phyloP scores from a whole-genome alignment of 2,888 invertebrate species.

The Orthosia incerta region DNA sequence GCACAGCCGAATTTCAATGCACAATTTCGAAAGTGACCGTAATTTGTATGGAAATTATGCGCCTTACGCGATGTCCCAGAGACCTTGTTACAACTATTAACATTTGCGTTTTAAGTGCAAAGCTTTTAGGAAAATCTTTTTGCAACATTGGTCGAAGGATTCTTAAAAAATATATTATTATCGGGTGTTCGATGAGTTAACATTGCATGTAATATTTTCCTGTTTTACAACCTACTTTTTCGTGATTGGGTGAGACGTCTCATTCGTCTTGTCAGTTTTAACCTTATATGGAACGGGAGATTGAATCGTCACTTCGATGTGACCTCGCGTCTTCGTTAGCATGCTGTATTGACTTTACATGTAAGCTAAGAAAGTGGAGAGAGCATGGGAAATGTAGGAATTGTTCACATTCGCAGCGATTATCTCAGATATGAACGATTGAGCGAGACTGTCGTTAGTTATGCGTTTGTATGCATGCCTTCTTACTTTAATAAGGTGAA shows the following conservation, averaged over 20 bases:
- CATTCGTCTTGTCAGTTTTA: conserved; percentile 43
- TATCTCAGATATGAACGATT: conserved; percentile 23
- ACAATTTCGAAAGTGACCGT: conserved; percentile 88
- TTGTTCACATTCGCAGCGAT: conserved; percentile 36
- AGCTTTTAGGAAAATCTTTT: conserved; percentile 53
- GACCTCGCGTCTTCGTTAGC: conserved; percentile 45
- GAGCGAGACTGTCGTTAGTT: conserved; percentile 10
- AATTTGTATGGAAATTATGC: conserved; percentile 87
- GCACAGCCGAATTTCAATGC: conserved; percentile 81
- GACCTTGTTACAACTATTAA: conserved; percentile 84
- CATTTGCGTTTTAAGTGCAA: conserved; percentile 71
- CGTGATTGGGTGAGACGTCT: conserved; percentile 33
- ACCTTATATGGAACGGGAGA: conserved; percentile 31
- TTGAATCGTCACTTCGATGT: conserved; percentile 51
- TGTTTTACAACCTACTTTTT: conserved; percentile 50
- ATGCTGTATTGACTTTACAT: conserved; percentile 52
- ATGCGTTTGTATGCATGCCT: conserved; percentile 5
- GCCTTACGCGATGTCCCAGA: conserved; percentile 80
- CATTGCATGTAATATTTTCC: conserved; percentile 36
- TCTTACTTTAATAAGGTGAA: conserved; percentile 26
- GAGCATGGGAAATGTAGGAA: conserved; percentile 55
- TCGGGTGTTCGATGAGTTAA: conserved; percentile 29
- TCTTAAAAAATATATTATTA: conserved; percentile 24
- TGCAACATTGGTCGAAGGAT: conserved; percentile 25
- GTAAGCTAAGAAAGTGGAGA: conserved; percentile 52